Evolutionary conservation across 2,888 invertebrate species (phyloP).

Genomic region (Lithosia quadra): DNA sequence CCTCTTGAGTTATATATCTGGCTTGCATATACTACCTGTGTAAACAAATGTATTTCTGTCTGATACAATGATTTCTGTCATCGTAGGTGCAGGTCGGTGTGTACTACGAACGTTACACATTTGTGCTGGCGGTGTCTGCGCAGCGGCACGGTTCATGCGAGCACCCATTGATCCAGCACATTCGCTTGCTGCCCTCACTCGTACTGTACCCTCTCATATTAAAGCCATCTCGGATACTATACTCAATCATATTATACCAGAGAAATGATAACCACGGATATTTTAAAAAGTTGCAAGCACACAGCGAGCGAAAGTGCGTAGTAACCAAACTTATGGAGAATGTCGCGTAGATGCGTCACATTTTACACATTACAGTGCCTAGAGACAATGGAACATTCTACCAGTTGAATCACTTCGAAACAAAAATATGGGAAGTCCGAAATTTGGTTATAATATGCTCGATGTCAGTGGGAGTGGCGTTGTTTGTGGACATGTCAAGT

Average conservation of each 20-base stretch:
- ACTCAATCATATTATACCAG: conserved; percentile 37
- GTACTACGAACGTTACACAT: conserved; percentile 59
- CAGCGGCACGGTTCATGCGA: conserved; percentile 40
- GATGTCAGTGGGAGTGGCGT: too few relatives aligned
- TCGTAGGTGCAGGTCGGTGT: conserved; percentile 10
- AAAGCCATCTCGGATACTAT: conserved; percentile 56
- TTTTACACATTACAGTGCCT: neutral
- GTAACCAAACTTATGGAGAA: neutral
- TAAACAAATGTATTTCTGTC: neutral
- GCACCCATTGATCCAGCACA: conserved; percentile 30
- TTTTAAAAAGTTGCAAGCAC: neutral
- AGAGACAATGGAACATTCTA: too few relatives aligned
- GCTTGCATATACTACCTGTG: neutral
- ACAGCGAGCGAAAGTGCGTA: neutral
- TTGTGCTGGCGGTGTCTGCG: conserved; percentile 63
- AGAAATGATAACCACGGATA: conserved; percentile 9
- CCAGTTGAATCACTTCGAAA: too few relatives aligned
- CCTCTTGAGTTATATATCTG: too few relatives aligned
- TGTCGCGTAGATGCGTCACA: neutral
- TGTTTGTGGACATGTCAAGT: too few relatives aligned
- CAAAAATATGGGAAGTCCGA: too few relatives aligned
- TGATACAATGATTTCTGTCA: neutral
- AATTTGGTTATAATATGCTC: too few relatives aligned
- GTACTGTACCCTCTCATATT: conserved; percentile 51
- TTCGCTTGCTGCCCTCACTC: conserved; percentile 50